phyloP scores from a whole-genome alignment of 2,797 vertebrate species.

The Aeoliscus strigatus region DNA sequence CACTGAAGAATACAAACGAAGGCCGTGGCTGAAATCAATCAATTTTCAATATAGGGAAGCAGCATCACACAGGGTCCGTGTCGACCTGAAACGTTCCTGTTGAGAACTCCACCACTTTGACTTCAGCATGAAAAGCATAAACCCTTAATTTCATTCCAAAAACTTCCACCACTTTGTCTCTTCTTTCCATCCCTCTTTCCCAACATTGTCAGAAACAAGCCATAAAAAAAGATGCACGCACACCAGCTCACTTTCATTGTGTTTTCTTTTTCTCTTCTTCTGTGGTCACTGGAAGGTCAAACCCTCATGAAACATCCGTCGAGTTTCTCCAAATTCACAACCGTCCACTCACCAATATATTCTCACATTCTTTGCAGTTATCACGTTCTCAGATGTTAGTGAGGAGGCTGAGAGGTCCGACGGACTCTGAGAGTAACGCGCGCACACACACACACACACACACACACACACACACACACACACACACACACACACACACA shows the following conservation, averaged over 20 bases:
- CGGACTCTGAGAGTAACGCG: conserved; percentile 52
- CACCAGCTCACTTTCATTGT: conserved; percentile 24
- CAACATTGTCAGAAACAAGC: too few relatives aligned
- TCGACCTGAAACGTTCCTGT: too few relatives aligned
- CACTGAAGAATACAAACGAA: conserved; percentile 8
- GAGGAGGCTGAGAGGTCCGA: conserved; percentile 49
- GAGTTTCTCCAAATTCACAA: conserved; percentile 42
- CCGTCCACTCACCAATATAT: conserved; percentile 45
- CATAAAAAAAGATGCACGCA: too few relatives aligned
- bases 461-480: conserved; percentile 12
- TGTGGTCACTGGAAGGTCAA: conserved; percentile 41
- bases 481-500: conserved; percentile 24
- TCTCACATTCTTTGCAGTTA: conserved; percentile 65
- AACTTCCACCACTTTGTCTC: background rate
- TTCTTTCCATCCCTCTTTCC: background rate
- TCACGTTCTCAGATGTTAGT: conserved; percentile 63
- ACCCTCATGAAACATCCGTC: conserved; percentile 35
- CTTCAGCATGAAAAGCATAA: too few relatives aligned
- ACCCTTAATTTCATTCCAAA: too few relatives aligned
- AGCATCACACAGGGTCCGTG: too few relatives aligned
- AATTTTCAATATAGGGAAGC: too few relatives aligned
- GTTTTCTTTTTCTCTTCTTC: conserved; percentile 1
- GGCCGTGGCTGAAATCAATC: conserved; percentile 39
- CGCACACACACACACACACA: conserved; percentile 23
- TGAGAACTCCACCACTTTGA: too few relatives aligned